Conservation (phyloP, 2,113 vertebrate genomes). For the Chinchilla lanigera region DNA sequence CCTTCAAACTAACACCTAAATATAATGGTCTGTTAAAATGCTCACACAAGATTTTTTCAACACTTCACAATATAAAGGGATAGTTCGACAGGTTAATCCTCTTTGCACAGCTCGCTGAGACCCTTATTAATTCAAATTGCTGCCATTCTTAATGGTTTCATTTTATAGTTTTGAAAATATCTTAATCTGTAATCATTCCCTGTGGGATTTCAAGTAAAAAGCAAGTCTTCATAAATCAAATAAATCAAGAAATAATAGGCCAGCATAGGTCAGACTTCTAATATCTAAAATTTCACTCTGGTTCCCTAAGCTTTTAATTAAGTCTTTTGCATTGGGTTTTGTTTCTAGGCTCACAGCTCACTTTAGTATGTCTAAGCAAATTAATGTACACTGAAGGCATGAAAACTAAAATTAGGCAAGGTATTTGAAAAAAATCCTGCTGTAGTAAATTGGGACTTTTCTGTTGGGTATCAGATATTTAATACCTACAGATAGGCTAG, state of each 20-base stretch:
- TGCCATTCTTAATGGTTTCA: constrained; percentile 44
- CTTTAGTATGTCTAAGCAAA: constrained; percentile 48
- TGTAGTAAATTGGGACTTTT: constrained; percentile 26
- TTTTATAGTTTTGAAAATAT: constrained; percentile 57
- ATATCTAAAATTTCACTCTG: constrained; percentile 59
- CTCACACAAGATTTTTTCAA: neutral
- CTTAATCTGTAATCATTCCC: constrained; percentile 54
- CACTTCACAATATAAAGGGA: neutral
- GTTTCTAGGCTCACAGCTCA: constrained; percentile 35
- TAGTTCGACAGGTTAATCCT: neutral
- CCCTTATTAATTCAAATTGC: constrained; percentile 47
- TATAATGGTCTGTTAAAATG: neutral
- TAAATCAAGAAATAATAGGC: constrained; percentile 64
- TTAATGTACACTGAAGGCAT: neutral
- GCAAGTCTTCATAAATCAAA: constrained; percentile 57
- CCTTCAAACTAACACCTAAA: neutral
- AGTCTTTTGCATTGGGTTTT: constrained; percentile 49
- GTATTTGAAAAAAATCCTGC: neutral
- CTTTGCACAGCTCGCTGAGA: neutral
- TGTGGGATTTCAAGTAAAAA: constrained; percentile 52
- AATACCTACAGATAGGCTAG: neutral
- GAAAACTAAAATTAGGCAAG: constrained; percentile 46
- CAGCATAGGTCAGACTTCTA: constrained; percentile 52
- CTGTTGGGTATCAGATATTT: neutral
- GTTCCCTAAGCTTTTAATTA: constrained; percentile 22